Evolutionary conservation across 2,113 vertebrate species (phyloP).

Genomic region (Phoxinus phoxinus): DNA sequence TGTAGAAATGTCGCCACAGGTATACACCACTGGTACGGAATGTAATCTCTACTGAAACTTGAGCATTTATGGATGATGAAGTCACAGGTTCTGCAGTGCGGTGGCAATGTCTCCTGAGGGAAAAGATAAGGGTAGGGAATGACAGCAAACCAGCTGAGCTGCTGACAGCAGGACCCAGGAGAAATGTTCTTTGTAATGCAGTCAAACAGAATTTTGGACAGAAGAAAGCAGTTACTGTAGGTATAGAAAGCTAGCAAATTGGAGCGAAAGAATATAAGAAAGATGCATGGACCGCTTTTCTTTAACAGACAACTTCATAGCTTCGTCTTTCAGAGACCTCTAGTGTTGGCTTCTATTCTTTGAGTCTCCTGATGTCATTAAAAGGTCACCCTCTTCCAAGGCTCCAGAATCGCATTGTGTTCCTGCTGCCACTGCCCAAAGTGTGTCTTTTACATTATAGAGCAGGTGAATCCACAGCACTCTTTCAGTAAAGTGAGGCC

Average conservation of each 20-base stretch:
- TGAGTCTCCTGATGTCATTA: slow-evolving; percentile 16
- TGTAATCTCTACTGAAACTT: neutral
- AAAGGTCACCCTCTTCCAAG: slow-evolving; percentile 22
- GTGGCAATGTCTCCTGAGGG: slow-evolving; percentile 23
- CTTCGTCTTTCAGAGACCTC: slow-evolving; percentile 28
- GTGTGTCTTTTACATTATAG: slow-evolving; percentile 82
- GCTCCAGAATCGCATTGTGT: slow-evolving; percentile 12
- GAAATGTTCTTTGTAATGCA: slow-evolving; percentile 3
- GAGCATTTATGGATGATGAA: slow-evolving; percentile 1
- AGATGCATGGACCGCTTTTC: neutral
- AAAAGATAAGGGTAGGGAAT: neutral
- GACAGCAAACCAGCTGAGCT: neutral
- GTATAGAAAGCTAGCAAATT: neutral
- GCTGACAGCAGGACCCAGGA: slow-evolving; percentile 36
- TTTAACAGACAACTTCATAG: slow-evolving; percentile 2
- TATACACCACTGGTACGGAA: neutral
- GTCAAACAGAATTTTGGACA: neutral
- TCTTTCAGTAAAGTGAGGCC: slow-evolving; percentile 86
- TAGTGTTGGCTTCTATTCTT: slow-evolving; percentile 36
- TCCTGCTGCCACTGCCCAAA: neutral
- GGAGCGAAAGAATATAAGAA: neutral
- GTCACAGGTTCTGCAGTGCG: neutral
- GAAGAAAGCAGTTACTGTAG: neutral
- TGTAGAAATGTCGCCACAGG: neutral
- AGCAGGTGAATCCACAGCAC: slow-evolving; percentile 89